A percentile compares a stretch with the other conserved stretches of the same genome.
phyloP scores from a whole-genome alignment of 2,113 vertebrate genomes.

The Carassius gibelio region DNA sequence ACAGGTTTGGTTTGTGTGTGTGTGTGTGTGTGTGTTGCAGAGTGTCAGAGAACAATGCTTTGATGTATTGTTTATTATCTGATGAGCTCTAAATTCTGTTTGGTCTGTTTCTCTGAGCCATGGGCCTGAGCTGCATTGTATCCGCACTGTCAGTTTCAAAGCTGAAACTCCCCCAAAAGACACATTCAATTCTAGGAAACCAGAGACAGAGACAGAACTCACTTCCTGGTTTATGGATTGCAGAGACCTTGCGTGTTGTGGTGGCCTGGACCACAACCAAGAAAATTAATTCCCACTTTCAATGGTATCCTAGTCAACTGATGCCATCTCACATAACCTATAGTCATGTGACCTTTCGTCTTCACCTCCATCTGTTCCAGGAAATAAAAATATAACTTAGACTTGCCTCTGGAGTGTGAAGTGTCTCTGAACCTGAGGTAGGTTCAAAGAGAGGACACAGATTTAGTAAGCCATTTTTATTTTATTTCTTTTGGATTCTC shows the following conservation, averaged over 20 bases:
- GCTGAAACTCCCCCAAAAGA: conserved; percentile 1
- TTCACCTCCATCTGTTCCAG: conserved; percentile 19
- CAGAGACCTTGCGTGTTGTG: not conserved
- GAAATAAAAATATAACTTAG: not conserved
- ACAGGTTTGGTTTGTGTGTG: not conserved
- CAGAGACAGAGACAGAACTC: conserved; percentile 12
- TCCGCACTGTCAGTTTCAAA: conserved; percentile 28
- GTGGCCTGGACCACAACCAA: not conserved
- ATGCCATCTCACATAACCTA: conserved; percentile 16
- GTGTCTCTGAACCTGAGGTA: not conserved
- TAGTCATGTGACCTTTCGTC: not conserved
- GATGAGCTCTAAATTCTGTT: conserved; percentile 41
- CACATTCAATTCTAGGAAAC: conserved; percentile 18
- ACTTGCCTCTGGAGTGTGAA: not conserved
- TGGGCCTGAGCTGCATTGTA: not conserved
- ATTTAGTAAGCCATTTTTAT: not conserved
- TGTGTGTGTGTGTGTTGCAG: not conserved
- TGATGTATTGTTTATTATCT: conserved; percentile 47
- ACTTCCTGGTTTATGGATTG: conserved; percentile 10
- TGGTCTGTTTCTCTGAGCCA: conserved; percentile 24
- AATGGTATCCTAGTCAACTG: not conserved
- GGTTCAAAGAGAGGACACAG: not conserved
- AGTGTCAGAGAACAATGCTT: conserved; percentile 36
- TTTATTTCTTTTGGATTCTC: not conserved
- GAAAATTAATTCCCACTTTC: conserved; percentile 9